These are phyloP conservation scores for Campylomormyrus tamandua DNA, from an alignment of 2,113 vertebrate genomes.

Conservation along the genomic window DNA sequence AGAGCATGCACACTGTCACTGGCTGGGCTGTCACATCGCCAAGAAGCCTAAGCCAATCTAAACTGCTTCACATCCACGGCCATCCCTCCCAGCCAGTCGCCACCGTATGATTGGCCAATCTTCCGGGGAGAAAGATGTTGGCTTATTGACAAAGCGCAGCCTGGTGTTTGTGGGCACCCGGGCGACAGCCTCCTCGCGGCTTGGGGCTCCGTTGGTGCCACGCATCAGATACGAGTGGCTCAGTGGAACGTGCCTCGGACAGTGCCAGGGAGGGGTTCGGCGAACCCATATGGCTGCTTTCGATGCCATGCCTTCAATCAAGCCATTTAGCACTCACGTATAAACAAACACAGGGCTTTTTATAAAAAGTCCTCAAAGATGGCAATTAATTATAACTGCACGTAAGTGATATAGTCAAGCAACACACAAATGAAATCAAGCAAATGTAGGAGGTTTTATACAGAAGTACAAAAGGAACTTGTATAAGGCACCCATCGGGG, in stretches of 20 bases:
- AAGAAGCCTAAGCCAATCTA: constrained; percentile 39
- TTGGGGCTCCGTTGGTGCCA: constrained; percentile 53
- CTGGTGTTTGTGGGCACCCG: constrained; percentile 47
- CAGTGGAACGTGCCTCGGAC: constrained; percentile 29
- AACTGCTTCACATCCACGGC: constrained; percentile 31
- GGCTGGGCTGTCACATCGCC: constrained; percentile 35
- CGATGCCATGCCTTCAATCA: background rate
- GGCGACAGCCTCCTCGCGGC: constrained; percentile 50
- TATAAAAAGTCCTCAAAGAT: background rate
- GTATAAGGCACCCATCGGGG: background rate
- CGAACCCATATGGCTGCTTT: background rate
- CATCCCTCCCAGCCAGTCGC: constrained; percentile 50
- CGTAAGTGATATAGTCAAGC: background rate
- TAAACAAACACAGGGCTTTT: background rate
- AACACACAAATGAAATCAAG: background rate
- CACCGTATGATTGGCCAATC: constrained; percentile 65
- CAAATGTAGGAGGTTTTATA: background rate
- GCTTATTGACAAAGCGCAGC: constrained; percentile 63
- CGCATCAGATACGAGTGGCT: constrained; percentile 42
- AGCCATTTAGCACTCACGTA: constrained; percentile 1
- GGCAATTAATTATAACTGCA: background rate
- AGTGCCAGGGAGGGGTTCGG: background rate
- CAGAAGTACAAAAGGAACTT: background rate
- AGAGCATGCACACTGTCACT: background rate
- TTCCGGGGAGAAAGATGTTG: constrained; percentile 72